phyloP scores from a whole-genome alignment of 2,113 vertebrate species.

The Cavia aperea region DNA sequence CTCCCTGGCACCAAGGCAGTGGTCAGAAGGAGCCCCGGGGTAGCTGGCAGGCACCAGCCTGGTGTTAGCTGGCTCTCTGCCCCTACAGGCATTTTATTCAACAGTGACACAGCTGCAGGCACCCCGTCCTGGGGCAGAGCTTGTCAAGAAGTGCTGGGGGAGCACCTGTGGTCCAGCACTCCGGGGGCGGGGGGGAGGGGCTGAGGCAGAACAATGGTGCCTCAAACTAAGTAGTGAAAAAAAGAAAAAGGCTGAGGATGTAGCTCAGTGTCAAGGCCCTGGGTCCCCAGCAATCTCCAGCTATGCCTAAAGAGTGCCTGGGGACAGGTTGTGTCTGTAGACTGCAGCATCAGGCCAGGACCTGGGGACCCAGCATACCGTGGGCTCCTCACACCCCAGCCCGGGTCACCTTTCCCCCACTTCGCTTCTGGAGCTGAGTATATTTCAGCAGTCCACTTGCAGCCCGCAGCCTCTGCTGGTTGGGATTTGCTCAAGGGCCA shows the following conservation, averaged over 20 bases:
- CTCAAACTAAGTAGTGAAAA: background rate
- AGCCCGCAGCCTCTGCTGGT: background rate
- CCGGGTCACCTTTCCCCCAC: background rate
- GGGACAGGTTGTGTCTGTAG: background rate
- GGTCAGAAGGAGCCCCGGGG: background rate
- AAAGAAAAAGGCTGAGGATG: background rate
- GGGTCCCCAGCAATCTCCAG: background rate
- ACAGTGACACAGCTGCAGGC: background rate
- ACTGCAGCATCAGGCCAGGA: background rate
- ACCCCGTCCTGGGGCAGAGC: background rate
- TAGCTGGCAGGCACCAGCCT: too few relatives aligned
- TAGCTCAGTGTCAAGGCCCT: too few relatives aligned
- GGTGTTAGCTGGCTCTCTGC: background rate
- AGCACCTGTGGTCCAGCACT: too few relatives aligned
- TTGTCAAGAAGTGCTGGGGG: background rate
- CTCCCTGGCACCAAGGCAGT: background rate
- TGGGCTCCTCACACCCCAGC: background rate
- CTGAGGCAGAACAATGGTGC: background rate
- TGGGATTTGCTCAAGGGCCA: background rate
- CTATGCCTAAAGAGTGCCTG: background rate
- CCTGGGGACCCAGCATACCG: background rate
- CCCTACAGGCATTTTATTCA: background rate
- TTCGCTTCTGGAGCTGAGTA: background rate
- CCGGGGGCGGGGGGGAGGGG: background rate
- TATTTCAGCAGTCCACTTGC: too few relatives aligned